Conservation (phyloP, 2,888 invertebrate genomes). For the Trilocha varians region DNA sequence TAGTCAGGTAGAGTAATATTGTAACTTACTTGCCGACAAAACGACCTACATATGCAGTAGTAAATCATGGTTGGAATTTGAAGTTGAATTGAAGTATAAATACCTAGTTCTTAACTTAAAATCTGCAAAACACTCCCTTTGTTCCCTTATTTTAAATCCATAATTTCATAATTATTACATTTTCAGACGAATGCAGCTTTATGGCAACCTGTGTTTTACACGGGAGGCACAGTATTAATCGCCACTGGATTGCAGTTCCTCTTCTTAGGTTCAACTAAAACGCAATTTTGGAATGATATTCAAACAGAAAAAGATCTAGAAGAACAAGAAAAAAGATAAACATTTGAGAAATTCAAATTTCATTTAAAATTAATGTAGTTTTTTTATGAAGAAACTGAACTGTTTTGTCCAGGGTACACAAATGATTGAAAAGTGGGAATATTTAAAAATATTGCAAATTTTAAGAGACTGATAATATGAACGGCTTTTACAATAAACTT, state of each 20-base stretch:
- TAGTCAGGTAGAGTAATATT: too few relatives aligned
- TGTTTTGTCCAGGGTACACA: not conserved
- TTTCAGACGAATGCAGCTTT: slow-evolving; percentile 75
- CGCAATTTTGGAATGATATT: slow-evolving; percentile 39
- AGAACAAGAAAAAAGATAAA: not conserved
- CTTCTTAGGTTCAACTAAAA: slow-evolving; percentile 75
- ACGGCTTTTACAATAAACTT: too few relatives aligned
- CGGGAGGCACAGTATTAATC: slow-evolving; percentile 75
- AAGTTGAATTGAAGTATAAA: too few relatives aligned
- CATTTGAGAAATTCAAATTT: slow-evolving; percentile 38
- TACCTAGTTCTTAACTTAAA: too few relatives aligned
- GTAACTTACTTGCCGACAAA: too few relatives aligned
- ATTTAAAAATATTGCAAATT: too few relatives aligned
- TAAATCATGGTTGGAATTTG: too few relatives aligned
- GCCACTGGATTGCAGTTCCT: slow-evolving; percentile 75
- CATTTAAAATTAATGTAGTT: not conserved
- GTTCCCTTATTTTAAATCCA: too few relatives aligned
- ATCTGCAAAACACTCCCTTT: too few relatives aligned
- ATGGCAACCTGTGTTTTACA: slow-evolving; percentile 76
- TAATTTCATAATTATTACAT: not conserved
- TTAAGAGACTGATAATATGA: too few relatives aligned
- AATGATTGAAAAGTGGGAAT: too few relatives aligned
- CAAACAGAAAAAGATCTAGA: not conserved
- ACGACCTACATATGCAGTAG: too few relatives aligned
- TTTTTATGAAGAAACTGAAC: not conserved